Conservation (phyloP, 2,888 invertebrate genomes). For the Mythimna impura region DNA sequence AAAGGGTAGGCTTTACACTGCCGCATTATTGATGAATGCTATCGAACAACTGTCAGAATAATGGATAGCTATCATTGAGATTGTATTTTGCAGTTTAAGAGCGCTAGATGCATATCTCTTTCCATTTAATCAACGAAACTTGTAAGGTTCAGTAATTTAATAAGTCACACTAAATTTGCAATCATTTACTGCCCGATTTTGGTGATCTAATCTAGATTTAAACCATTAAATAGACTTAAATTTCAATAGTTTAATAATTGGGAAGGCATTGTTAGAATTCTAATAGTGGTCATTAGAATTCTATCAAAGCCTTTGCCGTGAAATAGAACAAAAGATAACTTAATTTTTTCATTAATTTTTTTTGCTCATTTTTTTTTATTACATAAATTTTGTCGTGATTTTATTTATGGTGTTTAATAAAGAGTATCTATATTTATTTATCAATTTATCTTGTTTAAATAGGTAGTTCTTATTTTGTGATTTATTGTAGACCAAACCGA, state of each 20-base stretch:
- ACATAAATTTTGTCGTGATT: too few relatives aligned
- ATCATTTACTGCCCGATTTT: not conserved
- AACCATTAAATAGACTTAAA: conserved; percentile 3
- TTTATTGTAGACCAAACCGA: too few relatives aligned
- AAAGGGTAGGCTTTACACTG: not conserved
- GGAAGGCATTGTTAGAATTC: not conserved
- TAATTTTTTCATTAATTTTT: too few relatives aligned
- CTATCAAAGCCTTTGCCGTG: not conserved
- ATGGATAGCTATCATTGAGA: not conserved
- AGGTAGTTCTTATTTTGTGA: too few relatives aligned
- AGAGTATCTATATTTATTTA: too few relatives aligned
- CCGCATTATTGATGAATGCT: not conserved
- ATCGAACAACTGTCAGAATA: not conserved
- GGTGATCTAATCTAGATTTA: not conserved
- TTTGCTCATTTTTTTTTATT: too few relatives aligned
- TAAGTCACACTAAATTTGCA: not conserved
- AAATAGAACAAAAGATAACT: too few relatives aligned
- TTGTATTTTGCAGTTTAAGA: not conserved
- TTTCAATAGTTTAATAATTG: conserved; percentile 21
- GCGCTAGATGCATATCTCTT: not conserved
- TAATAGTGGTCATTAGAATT: not conserved
- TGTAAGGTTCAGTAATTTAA: not conserved
- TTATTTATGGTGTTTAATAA: too few relatives aligned
- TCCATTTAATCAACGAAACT: not conserved
- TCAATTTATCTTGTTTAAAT: too few relatives aligned